Conservation (phyloP, 1,140 invertebrate species). For the Cherax destructor region DNA sequence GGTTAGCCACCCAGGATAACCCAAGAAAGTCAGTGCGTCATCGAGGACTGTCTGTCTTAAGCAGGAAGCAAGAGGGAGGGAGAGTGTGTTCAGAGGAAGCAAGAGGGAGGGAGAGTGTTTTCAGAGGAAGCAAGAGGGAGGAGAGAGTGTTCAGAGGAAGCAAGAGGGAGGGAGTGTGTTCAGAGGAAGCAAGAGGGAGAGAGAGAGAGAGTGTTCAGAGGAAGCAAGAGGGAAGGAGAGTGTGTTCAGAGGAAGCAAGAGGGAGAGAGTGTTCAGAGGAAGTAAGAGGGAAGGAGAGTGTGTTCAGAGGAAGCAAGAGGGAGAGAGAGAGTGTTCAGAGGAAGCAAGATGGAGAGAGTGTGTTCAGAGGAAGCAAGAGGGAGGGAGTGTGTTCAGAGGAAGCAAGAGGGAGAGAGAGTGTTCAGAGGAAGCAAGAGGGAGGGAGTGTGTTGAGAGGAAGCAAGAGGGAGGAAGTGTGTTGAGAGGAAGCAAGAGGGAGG, state of each 20-base stretch:
- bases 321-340: background rate
- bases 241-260: background rate
- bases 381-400: background rate
- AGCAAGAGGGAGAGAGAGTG: background rate
- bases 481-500: conserved; percentile 3
- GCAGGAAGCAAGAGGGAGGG: too few relatives aligned
- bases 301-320: background rate
- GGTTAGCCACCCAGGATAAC: too few relatives aligned
- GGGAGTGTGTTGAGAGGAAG: background rate
- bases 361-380: background rate
- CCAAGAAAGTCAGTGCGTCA: too few relatives aligned
- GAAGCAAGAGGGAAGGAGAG: conserved; percentile 8
- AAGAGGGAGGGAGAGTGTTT: too few relatives aligned
- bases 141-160: background rate
- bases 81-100: too few relatives aligned
- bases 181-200: background rate
- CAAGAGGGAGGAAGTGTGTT: background rate
- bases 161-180: background rate
- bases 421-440: background rate
- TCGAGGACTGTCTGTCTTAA: too few relatives aligned
- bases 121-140: background rate
- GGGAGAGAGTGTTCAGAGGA: background rate
- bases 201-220: background rate
- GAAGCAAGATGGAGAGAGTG: too few relatives aligned
- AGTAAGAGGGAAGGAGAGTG: background rate